Base-by-base conservation (phyloP, 2,888 invertebrate genomes). In the Gnatocerus cornutus region DNA sequence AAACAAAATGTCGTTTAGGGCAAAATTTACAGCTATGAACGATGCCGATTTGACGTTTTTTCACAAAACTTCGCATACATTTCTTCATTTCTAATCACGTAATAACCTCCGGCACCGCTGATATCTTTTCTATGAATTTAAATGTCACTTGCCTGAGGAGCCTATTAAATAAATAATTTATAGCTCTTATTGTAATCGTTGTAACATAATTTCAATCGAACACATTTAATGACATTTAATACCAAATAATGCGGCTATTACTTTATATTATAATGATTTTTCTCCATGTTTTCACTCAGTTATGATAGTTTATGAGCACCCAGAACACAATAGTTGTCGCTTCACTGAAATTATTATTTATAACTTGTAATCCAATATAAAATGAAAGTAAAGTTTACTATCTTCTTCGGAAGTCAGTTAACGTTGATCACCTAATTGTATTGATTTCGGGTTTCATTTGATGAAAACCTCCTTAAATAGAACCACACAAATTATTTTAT, bases 121-220 rank as follows among this genome's bases (percentile, higher is more conserved):
- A 46, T 59, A 59, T 46, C 46, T 59, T 59, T 59, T 59, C 59
- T 59, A 59, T 46, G 59, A 46, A 45, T 59, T 59, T 46, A 59
- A 59, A 59, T 46, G 59, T 45, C 56, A 58, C 56, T 59, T 46
- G 59, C 59, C 59, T 10, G 9, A n/a, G 59, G 59, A 59, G 29
- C 45, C 59, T 33, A 59, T 59, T 59, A 59, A 59, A 59, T 59
- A 45, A 59, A 59, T 59, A 45, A 45, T 59, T 59, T 59, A 59
- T 46, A 14, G 14, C 46, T 56, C 43, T 41, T 41, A 46, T 59
- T 59, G 46, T 59, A 46, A 59, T 59, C 46, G 59, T 59, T 33
- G 46, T 59, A 46, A 59, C 46, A 59, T 59, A 59, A 59, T 59
- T 46, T 59, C 59, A 59, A 59, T 59, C 59, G 59, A 46, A 59